Base-by-base conservation (phyloP, 2,113 vertebrate genomes). In the Hoplias malabaricus region DNA sequence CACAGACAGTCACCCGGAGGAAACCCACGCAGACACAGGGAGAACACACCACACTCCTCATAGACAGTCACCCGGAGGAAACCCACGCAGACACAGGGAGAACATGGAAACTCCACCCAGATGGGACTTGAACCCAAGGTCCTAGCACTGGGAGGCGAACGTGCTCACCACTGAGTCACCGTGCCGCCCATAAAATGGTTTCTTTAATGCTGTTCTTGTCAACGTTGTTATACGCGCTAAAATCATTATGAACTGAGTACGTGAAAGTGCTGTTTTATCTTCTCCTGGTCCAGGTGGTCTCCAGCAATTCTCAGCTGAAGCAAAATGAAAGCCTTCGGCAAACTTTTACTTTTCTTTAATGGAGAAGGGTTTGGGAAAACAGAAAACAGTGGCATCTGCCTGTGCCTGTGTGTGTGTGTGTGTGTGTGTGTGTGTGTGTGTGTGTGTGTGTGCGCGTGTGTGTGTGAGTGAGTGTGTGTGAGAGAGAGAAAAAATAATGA, bases 401-500 rank as follows among this genome's bases (percentile, higher is more conserved):
- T 10, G n/a, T n/a, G 13, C 50, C 19, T 11, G 5, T 6, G 1
- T 19, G 14, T 68, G 57, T 68, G 34, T 53, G 31, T 40, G 31
- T 66, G 63, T 69, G 40, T 71, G 42, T 27, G 21, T 34, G 68
- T 46, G 4, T 72, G 29, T 53, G 19, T 56, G 42, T 75, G 59
- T 16, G 2, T 9, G 23, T 6, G 1, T 19, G 14, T 68, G 57
- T 68, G 34, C 36, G 31, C 27, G 31, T 66, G 63, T 69, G 40
- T 71, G 42, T 27, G 21, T 34, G 68, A 33, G 4, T 72, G 29
- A 34, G 19, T 56, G 42, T 75, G 59, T 16, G 2, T 9, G 19
- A 48, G 16, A 53, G 31, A 71, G 48, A 25, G 48, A 23, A 50
- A 36, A 5, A 43, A 21, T 0, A 21, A 67, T 2, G 33, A 16